Conservation (phyloP, 2,797 vertebrate genomes). For the Catharus ustulatus region DNA sequence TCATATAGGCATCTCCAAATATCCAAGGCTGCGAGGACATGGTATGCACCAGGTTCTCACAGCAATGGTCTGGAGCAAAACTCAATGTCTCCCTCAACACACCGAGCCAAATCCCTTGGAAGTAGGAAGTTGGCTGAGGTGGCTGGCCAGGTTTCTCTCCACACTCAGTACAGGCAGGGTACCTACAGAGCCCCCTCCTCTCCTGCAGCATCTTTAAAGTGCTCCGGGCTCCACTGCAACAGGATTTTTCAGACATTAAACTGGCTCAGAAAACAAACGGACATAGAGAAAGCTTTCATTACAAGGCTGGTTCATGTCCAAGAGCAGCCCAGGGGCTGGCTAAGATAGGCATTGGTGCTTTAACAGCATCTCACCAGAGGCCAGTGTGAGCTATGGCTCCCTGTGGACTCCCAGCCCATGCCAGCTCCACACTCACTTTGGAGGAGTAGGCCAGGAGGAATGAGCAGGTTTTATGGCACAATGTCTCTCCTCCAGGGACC, state of each 20-base stretch:
- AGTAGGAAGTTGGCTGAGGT: not conserved
- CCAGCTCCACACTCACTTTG: not conserved
- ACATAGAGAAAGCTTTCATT: not conserved
- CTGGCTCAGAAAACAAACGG: not conserved
- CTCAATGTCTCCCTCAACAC: rapidly evolving
- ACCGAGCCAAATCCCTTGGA: not conserved
- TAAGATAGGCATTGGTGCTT: not conserved
- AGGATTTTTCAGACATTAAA: constrained; percentile 6
- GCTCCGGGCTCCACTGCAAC: not conserved
- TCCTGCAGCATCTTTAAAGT: not conserved
- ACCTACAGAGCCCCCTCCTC: not conserved
- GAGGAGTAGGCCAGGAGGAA: not conserved
- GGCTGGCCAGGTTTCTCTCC: not conserved
- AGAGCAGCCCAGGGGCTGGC: not conserved
- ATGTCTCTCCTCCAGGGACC: not conserved
- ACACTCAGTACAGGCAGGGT: not conserved
- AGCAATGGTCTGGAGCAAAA: not conserved
- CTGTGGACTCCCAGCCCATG: not conserved
- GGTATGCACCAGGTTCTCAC: rapidly evolving
- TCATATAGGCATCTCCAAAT: not conserved
- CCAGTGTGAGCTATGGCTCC: not conserved
- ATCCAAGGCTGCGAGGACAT: not conserved
- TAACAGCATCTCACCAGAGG: not conserved
- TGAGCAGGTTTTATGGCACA: not conserved
- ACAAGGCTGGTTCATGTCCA: not conserved